These are phyloP conservation scores for Dasypus novemcinctus DNA, from an alignment of 2,113 vertebrate species.

Conservation along the genomic window DNA sequence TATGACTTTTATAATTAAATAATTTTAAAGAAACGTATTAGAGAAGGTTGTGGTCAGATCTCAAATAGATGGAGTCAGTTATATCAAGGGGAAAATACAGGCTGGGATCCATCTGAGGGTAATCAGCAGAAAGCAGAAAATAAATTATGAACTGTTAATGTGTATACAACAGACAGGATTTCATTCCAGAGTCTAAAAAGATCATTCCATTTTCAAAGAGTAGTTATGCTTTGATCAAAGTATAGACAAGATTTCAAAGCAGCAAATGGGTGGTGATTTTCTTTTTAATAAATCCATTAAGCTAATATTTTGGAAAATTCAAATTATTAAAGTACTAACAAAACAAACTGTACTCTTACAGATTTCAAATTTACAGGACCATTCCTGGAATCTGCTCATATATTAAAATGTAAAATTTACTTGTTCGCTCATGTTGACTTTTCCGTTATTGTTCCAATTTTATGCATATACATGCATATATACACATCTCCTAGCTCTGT, in stretches of 20 bases:
- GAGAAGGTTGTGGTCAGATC: slow-evolving; percentile 52
- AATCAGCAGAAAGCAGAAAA: not conserved
- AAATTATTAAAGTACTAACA: slow-evolving; percentile 37
- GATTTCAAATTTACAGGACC: slow-evolving; percentile 29
- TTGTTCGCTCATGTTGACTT: slow-evolving; percentile 26
- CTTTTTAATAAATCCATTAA: slow-evolving; percentile 44
- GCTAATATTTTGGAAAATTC: slow-evolving; percentile 42
- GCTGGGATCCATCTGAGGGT: not conserved
- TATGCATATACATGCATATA: not conserved
- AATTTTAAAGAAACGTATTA: slow-evolving; percentile 26
- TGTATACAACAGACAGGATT: not conserved
- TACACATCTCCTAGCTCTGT: not conserved
- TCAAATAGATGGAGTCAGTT: not conserved
- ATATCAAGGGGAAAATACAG: not conserved
- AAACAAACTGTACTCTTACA: not conserved
- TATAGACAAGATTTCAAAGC: slow-evolving; percentile 23
- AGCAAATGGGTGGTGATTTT: slow-evolving; percentile 26
- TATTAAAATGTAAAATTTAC: not conserved
- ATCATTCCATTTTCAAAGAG: slow-evolving; percentile 29
- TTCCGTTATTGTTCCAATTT: slow-evolving; percentile 9
- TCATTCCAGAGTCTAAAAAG: slow-evolving; percentile 44
- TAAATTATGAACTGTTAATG: not conserved
- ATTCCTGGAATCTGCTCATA: not conserved
- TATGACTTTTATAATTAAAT: slow-evolving; percentile 56
- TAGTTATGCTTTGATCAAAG: slow-evolving; percentile 27